Percentiles rank a stretch among this genome's conserved stretches.
phyloP scores from a whole-genome alignment of 2,113 vertebrate genomes.

The Hemichromis elongatus region DNA sequence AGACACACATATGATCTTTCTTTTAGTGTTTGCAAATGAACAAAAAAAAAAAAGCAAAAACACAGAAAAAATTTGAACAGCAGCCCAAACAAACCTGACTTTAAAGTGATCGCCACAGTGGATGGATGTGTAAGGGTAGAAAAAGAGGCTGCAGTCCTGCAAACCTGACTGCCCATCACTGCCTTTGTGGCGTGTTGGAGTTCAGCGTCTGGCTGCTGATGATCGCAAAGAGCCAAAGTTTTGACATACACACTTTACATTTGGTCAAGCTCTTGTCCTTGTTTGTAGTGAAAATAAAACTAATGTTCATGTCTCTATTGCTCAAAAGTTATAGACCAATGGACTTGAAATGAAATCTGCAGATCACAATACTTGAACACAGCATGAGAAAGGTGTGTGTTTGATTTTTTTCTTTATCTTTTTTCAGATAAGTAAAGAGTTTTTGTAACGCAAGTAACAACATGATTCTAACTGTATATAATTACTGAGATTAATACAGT shows the following conservation, averaged over 20 bases:
- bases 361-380: neutral
- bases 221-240: neutral
- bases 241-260: neutral
- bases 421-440: neutral
- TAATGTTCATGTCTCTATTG: neutral
- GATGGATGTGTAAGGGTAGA: neutral
- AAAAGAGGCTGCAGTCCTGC: neutral
- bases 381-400: neutral
- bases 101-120: neutral
- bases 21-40: neutral
- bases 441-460: neutral
- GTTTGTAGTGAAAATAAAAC: neutral
- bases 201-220: neutral
- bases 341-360: neutral
- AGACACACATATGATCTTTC: neutral
- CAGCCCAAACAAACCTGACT: neutral
- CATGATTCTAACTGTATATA: neutral
- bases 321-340: neutral
- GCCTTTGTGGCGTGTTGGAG: neutral
- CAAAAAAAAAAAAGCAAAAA: neutral
- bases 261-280: neutral
- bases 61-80: neutral
- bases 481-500: neutral
- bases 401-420: neutral
- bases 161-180: neutral